Conservation (phyloP, 1,140 invertebrate genomes). For the Pseudomyrmex pallidus region DNA sequence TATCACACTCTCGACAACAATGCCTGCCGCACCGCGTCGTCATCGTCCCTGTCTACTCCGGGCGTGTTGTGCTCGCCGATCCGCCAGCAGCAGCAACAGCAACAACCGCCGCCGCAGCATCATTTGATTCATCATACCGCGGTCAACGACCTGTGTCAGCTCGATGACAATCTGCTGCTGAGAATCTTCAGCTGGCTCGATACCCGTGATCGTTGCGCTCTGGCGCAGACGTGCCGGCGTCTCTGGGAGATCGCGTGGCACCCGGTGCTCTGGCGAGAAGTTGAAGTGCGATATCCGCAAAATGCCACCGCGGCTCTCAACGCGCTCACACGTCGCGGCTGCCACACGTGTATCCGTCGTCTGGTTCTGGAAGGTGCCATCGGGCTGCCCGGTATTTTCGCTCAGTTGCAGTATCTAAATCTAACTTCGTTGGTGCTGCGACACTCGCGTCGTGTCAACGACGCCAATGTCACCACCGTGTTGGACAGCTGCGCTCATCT, state of each 20-base stretch:
- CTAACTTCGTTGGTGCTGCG: conserved; percentile 77
- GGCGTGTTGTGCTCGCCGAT: conserved; percentile 31
- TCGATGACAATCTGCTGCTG: conserved; percentile 86
- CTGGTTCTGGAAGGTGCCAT: conserved; percentile 90
- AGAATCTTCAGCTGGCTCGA: conserved; percentile 91
- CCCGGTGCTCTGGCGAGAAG: conserved; percentile 91
- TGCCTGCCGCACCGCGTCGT: conserved; percentile 76
- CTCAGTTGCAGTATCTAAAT: conserved; percentile 79
- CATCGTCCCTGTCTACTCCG: conserved; percentile 63
- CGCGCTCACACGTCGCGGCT: conserved; percentile 86
- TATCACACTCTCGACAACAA: conserved; percentile 83
- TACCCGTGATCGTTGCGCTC: conserved; percentile 91
- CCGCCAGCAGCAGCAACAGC: conserved; percentile 64
- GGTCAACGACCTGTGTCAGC: conserved; percentile 68
- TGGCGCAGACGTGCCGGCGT: conserved; percentile 92
- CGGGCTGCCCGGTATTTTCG: conserved; percentile 91
- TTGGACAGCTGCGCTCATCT: conserved; percentile 78
- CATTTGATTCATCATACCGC: conserved; percentile 57
- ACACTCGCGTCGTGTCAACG: conserved; percentile 75
- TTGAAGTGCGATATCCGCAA: conserved; percentile 87
- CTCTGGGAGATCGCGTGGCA: conserved; percentile 94
- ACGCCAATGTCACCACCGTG: conserved; percentile 75
- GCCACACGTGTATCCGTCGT: conserved; percentile 86
- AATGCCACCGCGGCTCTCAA: conserved; percentile 86
- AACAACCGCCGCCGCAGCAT: conserved; percentile 63